These are phyloP conservation scores for Porites cylindrica DNA, from an alignment of 92 coral and sea anemone species.

Conservation along the genomic window DNA sequence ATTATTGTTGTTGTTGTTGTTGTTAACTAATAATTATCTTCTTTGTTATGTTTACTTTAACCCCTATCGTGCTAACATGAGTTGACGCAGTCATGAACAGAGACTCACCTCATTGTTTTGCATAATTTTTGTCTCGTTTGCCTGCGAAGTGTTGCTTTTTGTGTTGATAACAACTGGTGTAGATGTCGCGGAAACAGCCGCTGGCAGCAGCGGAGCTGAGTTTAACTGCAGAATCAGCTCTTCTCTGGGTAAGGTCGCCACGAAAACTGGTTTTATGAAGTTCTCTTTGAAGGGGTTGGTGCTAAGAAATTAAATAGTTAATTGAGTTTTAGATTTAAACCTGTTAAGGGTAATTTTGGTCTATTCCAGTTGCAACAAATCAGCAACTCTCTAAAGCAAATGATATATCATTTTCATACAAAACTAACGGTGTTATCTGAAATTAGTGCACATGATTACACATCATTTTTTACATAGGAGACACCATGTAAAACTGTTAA, in stretches of 20 bases:
- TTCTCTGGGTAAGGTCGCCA: background rate
- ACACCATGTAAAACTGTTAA: too few species aligned
- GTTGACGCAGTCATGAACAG: background rate
- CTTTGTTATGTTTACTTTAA: background rate
- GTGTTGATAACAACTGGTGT: background rate
- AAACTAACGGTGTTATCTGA: too few species aligned
- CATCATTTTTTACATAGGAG: too few species aligned
- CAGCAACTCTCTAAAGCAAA: too few species aligned
- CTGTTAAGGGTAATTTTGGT: too few species aligned
- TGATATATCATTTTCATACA: too few species aligned
- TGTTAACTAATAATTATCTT: too few species aligned
- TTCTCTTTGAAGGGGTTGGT: background rate
- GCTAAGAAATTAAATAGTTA: background rate
- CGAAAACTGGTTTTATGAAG: background rate
- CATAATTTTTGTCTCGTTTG: background rate
- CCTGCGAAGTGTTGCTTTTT: background rate
- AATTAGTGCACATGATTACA: too few species aligned
- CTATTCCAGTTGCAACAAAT: too few species aligned
- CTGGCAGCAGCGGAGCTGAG: conserved; percentile 9
- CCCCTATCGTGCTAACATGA: background rate
- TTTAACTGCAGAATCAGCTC: conserved; percentile 19
- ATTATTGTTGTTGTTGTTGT: too few species aligned
- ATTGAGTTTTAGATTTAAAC: background rate
- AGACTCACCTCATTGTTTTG: background rate
- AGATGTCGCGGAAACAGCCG: background rate